Evolutionary conservation across 2,113 vertebrate species (phyloP).

Genomic region (Periophthalmodon schlosseri): DNA sequence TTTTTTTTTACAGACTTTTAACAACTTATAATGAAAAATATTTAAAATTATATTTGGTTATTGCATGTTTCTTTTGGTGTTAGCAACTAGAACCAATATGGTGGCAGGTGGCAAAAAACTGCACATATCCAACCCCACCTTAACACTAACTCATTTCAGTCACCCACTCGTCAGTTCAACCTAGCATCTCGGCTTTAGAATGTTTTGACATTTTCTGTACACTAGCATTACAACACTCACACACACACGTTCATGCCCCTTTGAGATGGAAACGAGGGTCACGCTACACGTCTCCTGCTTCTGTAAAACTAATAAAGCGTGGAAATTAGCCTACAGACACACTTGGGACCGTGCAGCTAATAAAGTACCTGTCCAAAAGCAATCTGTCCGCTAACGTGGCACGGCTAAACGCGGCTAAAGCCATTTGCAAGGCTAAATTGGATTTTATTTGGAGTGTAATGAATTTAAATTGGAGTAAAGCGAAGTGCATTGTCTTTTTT

Average conservation of each 20-base stretch:
- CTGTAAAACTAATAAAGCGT: slow-evolving; percentile 50
- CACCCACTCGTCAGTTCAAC: too few relatives aligned
- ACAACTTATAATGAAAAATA: too few relatives aligned
- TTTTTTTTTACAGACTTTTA: too few relatives aligned
- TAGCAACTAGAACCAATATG: too few relatives aligned
- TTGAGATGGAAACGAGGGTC: slow-evolving; percentile 25
- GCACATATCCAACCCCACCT: too few relatives aligned
- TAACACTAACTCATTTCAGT: background rate
- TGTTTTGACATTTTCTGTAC: too few relatives aligned
- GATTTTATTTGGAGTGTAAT: slow-evolving; percentile 37
- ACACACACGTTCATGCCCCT: background rate
- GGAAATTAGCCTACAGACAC: slow-evolving; percentile 32
- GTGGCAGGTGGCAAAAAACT: too few relatives aligned
- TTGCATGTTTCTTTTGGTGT: too few relatives aligned
- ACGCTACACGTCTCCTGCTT: slow-evolving; percentile 19
- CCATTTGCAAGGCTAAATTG: slow-evolving; percentile 26
- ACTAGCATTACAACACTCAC: too few relatives aligned
- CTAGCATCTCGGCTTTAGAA: too few relatives aligned
- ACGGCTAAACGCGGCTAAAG: slow-evolving; percentile 14
- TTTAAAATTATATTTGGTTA: too few relatives aligned
- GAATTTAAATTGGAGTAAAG: slow-evolving; percentile 37
- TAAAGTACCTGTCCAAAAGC: slow-evolving; percentile 30
- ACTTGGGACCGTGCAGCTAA: slow-evolving; percentile 21
- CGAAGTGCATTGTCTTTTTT: slow-evolving; percentile 16
- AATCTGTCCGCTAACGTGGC: slow-evolving; percentile 3